Evolutionary conservation across 2,888 invertebrate species (phyloP).

Genomic region (Crossocerus cetratus): DNA sequence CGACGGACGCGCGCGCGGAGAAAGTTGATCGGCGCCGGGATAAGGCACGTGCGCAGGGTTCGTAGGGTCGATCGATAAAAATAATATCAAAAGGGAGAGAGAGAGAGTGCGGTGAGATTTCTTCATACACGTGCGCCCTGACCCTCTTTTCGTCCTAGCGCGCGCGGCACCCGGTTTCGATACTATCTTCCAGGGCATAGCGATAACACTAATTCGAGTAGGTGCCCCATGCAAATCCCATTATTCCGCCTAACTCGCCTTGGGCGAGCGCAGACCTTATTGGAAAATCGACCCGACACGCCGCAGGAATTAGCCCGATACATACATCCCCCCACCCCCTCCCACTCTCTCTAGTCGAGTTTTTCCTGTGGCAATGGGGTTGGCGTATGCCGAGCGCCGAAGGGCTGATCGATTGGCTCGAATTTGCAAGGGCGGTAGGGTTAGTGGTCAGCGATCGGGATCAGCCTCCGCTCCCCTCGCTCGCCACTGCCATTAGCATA

Average conservation of each 20-base stretch:
- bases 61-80: conserved; percentile 13
- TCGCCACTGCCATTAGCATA: conserved; percentile 36
- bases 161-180: no score
- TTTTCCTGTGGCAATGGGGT: no score
- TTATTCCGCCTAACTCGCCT: not conserved
- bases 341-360: no score
- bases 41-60: not conserved
- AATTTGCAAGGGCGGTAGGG: no score
- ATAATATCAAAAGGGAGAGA: conserved; percentile 10
- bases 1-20: not conserved
- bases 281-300: conserved; percentile 8
- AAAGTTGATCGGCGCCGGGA: no score
- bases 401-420: no score
- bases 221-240: not conserved
- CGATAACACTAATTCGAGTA: not conserved
- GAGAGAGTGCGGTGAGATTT: no score
- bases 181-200: no score
- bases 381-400: no score
- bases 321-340: no score
- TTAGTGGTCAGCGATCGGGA: conserved; percentile 13
- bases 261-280: not conserved
- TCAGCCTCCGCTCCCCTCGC: conserved; percentile 6
- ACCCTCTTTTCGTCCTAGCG: no score
- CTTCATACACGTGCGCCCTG: no score
- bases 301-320: not conserved